Percentiles rank a stretch among this genome's conserved stretches.
These are phyloP conservation scores for Gandaritis pyraliata DNA, from an alignment of 2,888 invertebrate species.

Conservation along the genomic window DNA sequence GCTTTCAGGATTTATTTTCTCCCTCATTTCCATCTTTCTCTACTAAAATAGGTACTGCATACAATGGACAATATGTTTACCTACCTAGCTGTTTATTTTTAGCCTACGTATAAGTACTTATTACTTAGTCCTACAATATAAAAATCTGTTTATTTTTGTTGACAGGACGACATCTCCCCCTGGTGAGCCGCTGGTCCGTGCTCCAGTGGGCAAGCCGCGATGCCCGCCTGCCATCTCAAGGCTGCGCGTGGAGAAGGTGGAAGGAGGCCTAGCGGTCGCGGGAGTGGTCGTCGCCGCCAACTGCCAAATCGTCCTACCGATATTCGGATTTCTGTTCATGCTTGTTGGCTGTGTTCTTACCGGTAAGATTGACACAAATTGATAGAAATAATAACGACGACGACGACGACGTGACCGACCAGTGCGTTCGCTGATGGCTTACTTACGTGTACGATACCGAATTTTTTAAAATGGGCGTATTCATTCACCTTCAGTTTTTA, in stretches of 20 bases:
- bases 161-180: constrained; percentile 78
- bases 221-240: constrained; percentile 89
- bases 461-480: too few species aligned
- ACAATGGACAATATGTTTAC: too few species aligned
- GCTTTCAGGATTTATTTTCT: too few species aligned
- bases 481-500: too few species aligned
- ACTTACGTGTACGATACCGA: too few species aligned
- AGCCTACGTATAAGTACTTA: too few species aligned
- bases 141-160: constrained; percentile 35
- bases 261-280: constrained; percentile 90
- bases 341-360: constrained; percentile 90
- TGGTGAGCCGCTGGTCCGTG: constrained; percentile 85
- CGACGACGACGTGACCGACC: too few species aligned
- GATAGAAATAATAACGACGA: too few species aligned
- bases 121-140: not conserved
- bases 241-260: constrained; percentile 89
- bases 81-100: too few species aligned
- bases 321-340: constrained; percentile 90
- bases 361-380: constrained; percentile 74
- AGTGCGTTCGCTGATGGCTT: too few species aligned
- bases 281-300: constrained; percentile 91
- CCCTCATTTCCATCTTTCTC: too few species aligned
- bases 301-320: constrained; percentile 90
- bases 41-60: too few species aligned
- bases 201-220: constrained; percentile 78